Percentiles rank a stretch among this genome's conserved stretches.
Conservation (phyloP, 2,113 vertebrate genomes). For the Cyanoderma ruficeps region DNA sequence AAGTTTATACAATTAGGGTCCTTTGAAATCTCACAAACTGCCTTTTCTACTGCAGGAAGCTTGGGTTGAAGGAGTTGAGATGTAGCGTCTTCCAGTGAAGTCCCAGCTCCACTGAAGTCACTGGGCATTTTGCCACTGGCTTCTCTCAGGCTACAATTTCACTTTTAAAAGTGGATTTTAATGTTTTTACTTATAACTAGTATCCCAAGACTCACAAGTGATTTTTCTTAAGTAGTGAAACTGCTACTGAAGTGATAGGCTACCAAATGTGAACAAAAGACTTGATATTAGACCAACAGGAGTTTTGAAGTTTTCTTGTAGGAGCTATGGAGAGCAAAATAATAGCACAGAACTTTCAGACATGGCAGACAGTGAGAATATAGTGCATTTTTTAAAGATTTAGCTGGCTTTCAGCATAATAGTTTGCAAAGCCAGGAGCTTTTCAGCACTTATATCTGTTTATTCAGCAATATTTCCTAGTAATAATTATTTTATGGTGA, state of each 20-base stretch:
- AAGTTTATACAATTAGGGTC: not conserved
- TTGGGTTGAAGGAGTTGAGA: not conserved
- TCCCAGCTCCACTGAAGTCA: not conserved
- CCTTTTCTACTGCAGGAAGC: not conserved
- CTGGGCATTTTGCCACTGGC: not conserved
- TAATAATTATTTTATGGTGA: constrained; percentile 54
- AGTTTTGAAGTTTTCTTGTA: constrained; percentile 11
- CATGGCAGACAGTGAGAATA: not conserved
- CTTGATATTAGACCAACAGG: not conserved
- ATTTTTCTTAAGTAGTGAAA: not conserved
- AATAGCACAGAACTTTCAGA: constrained; percentile 1
- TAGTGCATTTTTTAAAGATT: not conserved
- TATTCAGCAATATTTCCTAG: constrained; percentile 53
- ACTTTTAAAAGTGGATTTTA: not conserved
- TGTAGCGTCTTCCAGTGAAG: not conserved
- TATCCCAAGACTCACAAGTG: not conserved
- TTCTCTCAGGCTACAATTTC: not conserved
- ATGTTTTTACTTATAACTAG: not conserved
- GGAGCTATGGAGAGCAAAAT: not conserved
- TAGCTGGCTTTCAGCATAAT: constrained; percentile 23
- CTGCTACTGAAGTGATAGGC: not conserved
- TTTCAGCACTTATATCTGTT: constrained; percentile 35
- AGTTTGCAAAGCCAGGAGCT: constrained; percentile 41
- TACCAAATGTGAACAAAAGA: not conserved
- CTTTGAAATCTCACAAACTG: not conserved